Percentiles rank a stretch among this genome's conserved stretches.
Conservation (phyloP, 2,797 vertebrate genomes). For the Mus spretus region DNA sequence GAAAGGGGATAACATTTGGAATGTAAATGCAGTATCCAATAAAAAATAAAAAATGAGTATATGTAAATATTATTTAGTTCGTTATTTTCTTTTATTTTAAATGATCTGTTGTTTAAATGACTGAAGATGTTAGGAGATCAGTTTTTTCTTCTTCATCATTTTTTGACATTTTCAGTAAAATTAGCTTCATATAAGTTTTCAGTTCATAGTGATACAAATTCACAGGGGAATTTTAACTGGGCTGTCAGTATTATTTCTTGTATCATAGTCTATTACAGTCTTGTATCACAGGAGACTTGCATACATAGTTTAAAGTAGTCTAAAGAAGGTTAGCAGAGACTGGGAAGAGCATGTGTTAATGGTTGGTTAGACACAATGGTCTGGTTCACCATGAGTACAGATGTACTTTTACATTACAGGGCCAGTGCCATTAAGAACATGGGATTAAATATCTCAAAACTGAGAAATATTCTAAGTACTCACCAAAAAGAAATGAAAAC, state of each 20-base stretch:
- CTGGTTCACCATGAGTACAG: background rate
- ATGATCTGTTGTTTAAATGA: background rate
- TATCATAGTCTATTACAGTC: background rate
- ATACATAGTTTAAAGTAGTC: background rate
- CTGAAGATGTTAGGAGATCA: background rate
- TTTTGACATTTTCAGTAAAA: conserved; percentile 14
- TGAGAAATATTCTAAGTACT: background rate
- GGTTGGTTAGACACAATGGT: too few species aligned
- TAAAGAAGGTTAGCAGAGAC: background rate
- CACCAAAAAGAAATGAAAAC: background rate
- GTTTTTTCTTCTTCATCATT: background rate
- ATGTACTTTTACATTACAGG: background rate
- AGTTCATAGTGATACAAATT: background rate
- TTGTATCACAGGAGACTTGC: background rate
- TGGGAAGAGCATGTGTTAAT: background rate
- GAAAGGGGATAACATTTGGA: too few species aligned
- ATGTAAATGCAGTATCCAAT: too few species aligned
- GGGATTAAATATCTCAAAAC: background rate
- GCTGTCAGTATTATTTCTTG: background rate
- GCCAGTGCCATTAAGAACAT: background rate
- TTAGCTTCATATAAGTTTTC: background rate
- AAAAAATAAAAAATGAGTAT: background rate
- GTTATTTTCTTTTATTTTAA: background rate
- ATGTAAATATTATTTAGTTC: background rate
- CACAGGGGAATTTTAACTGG: background rate